Conservation (phyloP, 2,113 vertebrate genomes). For the Micronisus gabar region DNA sequence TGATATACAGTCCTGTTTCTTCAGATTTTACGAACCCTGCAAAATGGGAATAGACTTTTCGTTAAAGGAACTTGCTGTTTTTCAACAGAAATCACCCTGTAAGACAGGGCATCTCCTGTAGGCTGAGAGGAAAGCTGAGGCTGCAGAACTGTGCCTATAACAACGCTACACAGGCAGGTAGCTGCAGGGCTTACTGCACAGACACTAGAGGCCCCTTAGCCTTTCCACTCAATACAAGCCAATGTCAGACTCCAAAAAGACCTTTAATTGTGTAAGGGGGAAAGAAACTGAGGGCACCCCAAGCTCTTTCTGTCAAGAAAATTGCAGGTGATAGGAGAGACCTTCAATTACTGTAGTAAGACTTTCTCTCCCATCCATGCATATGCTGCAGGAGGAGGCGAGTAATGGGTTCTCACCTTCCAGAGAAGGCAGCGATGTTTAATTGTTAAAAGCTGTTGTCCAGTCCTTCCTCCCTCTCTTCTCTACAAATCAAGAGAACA, state of each 20-base stretch:
- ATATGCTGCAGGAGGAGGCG: not conserved
- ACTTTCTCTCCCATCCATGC: not conserved
- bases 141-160: not conserved
- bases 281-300: accelerated
- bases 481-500: not conserved
- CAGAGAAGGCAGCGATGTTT: accelerated
- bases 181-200: not conserved
- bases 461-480: not conserved
- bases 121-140: not conserved
- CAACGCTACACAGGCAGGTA: not conserved
- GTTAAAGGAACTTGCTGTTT: not conserved
- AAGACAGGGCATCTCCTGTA: not conserved
- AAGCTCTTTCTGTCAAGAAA: not conserved
- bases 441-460: not conserved
- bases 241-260: not conserved
- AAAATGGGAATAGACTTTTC: not conserved
- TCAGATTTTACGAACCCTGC: not conserved
- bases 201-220: not conserved
- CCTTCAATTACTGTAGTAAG: not conserved
- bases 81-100: not conserved
- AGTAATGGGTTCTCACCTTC: not conserved
- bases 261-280: not conserved
- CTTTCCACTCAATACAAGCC: not conserved
- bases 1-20: not conserved
- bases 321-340: not conserved